These are phyloP conservation scores for Apolygus lucorum DNA, from an alignment of 1,140 invertebrate species.

Conservation along the genomic window DNA sequence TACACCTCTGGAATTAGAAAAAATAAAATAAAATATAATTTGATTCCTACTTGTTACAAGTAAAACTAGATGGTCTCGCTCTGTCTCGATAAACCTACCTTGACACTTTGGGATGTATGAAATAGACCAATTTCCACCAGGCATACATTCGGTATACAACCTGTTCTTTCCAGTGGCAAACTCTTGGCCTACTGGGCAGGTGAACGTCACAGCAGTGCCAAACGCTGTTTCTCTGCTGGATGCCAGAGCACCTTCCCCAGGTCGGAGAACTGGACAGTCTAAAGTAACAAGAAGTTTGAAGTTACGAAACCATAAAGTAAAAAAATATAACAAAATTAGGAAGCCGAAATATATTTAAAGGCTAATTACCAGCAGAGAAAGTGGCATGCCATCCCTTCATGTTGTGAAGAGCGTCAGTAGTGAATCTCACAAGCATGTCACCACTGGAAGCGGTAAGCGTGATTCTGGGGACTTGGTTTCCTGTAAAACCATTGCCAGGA, in stretches of 20 bases:
- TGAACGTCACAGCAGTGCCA: conserved; percentile 80
- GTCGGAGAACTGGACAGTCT: conserved; percentile 80
- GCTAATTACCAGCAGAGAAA: conserved; percentile 70
- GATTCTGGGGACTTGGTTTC: conserved; percentile 67
- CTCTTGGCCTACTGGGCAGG: conserved; percentile 87
- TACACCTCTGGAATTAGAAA: conserved; percentile 66
- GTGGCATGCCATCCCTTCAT: conserved; percentile 78
- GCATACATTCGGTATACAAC: conserved; percentile 75
- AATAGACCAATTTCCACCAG: conserved; percentile 87
- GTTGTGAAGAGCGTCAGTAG: conserved; percentile 77
- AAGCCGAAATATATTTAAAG: no score
- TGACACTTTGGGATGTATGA: conserved; percentile 90
- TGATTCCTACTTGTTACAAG: neutral
- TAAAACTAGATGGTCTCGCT: no score
- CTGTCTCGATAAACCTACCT: conserved; percentile 44
- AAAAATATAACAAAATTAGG: conserved; percentile 5
- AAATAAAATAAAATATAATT: conserved; percentile 13
- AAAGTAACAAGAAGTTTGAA: neutral
- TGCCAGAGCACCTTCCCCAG: conserved; percentile 76
- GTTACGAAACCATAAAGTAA: neutral
- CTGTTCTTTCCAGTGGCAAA: conserved; percentile 81
- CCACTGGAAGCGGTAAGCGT: conserved; percentile 87
- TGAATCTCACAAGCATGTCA: conserved; percentile 81
- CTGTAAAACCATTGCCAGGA: conserved; percentile 79
- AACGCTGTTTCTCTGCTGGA: conserved; percentile 87